Evolutionary conservation across 2,888 invertebrate species (phyloP), one percentile per base, ranked within the genome.

Genomic region (Sphaeridia pumilis): DNA sequence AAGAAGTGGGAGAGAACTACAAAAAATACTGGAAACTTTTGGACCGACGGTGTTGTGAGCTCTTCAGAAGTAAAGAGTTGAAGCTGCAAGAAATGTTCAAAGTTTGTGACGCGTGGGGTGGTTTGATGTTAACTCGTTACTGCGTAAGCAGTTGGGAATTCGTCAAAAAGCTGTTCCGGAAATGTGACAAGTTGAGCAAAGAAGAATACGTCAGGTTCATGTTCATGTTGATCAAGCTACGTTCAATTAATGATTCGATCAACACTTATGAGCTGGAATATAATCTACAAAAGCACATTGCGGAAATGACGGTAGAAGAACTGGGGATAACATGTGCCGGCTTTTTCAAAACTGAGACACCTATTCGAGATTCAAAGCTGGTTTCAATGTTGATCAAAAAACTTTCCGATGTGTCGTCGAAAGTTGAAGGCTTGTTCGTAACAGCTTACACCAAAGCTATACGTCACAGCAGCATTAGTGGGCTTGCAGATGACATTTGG

Each of bases 271-370:
- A 82, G 61, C 73, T 82, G 49, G 83, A 86, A 71, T 67, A 75
- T 45, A 74, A 38, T 65, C 83, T 50, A 69, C 73, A 27, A 67
- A 74, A 59, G 3, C 69, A 71, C 50, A 72, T 82, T n/a, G 65
- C 76, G 5, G 67, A 75, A 24, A 75, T 84, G 67, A 74, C 72
- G 22, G 61, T 80, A 4, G 77, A 81, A 59, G 85, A 87, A 67
- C 69, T 86, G 54, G 82, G 80, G 12, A 75, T 87, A 14, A 75
- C 83, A 61, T 76, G 81, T 3, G 79, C 84, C 78, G 84, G 82
- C 0, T 85, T 83, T 68, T 87, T 87, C 65, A 86, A 86, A 72
- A 81, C 80, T 17, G 76, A 80, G 70, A 81, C 79, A 1, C 76
- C 74, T 17, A 74, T 87, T 46, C 74, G 76, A 57, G 76, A 72